phyloP scores from a whole-genome alignment of 2,113 vertebrate genomes.

The Crocuta crocuta region DNA sequence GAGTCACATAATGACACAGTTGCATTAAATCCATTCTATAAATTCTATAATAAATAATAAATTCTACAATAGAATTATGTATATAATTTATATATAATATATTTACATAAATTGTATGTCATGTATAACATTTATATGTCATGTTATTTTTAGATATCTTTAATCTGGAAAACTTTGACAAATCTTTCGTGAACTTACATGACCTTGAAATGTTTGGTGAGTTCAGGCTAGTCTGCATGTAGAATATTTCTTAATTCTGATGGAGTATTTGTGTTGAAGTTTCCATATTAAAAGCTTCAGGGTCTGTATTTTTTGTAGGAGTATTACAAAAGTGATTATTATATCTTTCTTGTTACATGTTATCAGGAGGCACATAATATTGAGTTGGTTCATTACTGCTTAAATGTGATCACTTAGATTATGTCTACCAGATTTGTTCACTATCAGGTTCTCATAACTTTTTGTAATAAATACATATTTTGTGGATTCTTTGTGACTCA shows the following conservation, averaged over 20 bases:
- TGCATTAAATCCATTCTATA: neutral
- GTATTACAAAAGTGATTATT: neutral
- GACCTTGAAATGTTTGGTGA: neutral
- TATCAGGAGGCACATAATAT: neutral
- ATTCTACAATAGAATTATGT: too few relatives aligned
- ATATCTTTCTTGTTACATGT: neutral
- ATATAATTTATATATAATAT: neutral
- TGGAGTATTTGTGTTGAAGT: neutral
- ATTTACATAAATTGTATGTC: too few relatives aligned
- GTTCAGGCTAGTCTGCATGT: neutral
- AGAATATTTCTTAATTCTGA: neutral
- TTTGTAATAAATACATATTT: neutral
- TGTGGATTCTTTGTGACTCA: neutral
- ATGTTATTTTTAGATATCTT: neutral
- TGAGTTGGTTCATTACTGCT: neutral
- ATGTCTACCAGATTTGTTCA: neutral
- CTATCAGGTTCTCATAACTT: neutral
- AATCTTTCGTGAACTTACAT: neutral
- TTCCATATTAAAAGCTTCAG: neutral
- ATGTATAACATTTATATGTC: neutral
- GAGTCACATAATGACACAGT: neutral
- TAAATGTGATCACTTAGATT: neutral
- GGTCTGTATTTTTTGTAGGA: neutral
- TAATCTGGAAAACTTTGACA: neutral
- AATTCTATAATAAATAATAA: too few relatives aligned